Evolutionary conservation across 1,140 invertebrate species (phyloP).

Genomic region (Nymphalis io): DNA sequence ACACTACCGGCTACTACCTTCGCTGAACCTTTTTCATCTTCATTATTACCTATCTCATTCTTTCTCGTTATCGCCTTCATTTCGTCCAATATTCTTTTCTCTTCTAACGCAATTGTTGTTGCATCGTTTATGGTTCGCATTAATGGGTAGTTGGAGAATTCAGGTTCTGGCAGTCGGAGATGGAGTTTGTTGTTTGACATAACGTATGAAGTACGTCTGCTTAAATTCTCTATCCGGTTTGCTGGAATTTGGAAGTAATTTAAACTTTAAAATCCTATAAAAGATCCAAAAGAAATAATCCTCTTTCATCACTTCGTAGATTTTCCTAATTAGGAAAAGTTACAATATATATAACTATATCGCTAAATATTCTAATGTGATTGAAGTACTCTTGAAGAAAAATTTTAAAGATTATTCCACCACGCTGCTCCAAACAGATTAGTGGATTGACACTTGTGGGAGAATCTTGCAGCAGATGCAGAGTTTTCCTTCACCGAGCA

Average conservation of each 20-base stretch:
- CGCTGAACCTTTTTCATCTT: constrained; percentile 33
- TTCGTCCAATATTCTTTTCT: constrained; percentile 76
- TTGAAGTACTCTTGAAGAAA: too few species aligned
- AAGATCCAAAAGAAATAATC: too few species aligned
- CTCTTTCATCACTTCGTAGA: too few species aligned
- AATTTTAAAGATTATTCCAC: not conserved
- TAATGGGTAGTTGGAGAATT: constrained; percentile 81
- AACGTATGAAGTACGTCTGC: constrained; percentile 55
- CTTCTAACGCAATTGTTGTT: constrained; percentile 79
- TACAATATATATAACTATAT: too few species aligned
- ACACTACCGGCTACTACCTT: not conserved
- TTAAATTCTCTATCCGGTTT: constrained; percentile 50
- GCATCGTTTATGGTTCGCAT: constrained; percentile 84
- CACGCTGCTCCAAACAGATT: not conserved
- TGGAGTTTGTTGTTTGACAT: constrained; percentile 58
- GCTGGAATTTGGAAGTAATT: constrained; percentile 44
- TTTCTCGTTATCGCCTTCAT: constrained; percentile 62
- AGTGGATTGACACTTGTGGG: not conserved
- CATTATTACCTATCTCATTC: constrained; percentile 54
- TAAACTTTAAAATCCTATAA: not conserved
- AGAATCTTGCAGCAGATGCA: not conserved
- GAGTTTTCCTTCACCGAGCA: not conserved
- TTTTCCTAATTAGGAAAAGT: too few species aligned
- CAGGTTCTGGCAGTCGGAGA: constrained; percentile 63
- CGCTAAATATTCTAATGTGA: too few species aligned